Base-by-base conservation (phyloP, 2,797 vertebrate genomes). In the Lophotriccus pileatus region DNA sequence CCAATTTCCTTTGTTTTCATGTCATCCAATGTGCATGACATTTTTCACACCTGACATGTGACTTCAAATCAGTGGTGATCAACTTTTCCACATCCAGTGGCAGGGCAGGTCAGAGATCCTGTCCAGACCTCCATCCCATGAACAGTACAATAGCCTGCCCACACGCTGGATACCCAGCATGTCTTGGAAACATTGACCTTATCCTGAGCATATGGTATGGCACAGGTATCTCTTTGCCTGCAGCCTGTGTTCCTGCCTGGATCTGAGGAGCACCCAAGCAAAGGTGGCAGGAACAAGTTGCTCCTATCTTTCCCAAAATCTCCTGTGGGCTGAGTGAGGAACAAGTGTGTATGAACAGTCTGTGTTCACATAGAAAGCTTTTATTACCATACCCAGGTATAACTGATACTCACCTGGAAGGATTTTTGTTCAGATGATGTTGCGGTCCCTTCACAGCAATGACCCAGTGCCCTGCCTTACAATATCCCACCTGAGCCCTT, bases 121-220 rank as follows among this genome's bases (percentile, higher is more conserved):
- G 16, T 17, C 34, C 43, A 74, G 60, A 28, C 11, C 23, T 88
- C 23, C 39, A 56, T 7, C 18, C n/a, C 25, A 52, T 8, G 20
- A 62, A 50, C 18, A 46, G 13, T 56, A 10, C 36, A 81, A 5
- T 7, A 82, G 30, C 30, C 53, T 89, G 53, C 10, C 22, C 27
- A 14, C 0, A 1, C 14, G 20, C 39, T 68, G 3, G 59, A 70
- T 18, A 20, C 10, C 4, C 3, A 47, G 17, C 2, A 6, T 36
- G 11, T 13, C 44, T 59, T 66, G 46, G 41, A 66, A 86, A 28
- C 37, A 37, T 3, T 41, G 49, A 46, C 39, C 52, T 62, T 53
- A 59, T 15, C 12, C 9, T 7, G 20, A 1, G 2, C 18, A 27
- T 10, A 6, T 25, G 12, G 6, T 9, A 86, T 46, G 25, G 28